These are phyloP conservation scores for Crocallis elinguaria DNA, from an alignment of 2,888 invertebrate species.

Conservation along the genomic window DNA sequence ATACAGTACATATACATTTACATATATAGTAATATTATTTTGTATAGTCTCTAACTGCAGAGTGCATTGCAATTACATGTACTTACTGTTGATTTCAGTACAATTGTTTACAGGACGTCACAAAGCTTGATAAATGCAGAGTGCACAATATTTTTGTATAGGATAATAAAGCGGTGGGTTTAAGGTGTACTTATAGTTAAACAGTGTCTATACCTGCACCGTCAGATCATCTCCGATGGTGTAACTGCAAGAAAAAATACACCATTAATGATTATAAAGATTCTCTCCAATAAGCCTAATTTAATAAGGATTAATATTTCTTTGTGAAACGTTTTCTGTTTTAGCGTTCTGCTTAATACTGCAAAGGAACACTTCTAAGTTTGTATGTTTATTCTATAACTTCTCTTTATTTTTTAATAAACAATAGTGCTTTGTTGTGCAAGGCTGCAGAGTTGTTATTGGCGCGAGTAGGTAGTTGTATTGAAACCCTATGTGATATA, in stretches of 20 bases:
- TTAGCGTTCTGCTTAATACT: too few species aligned
- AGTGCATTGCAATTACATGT: neutral
- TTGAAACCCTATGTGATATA: too few species aligned
- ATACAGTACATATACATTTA: constrained; percentile 9
- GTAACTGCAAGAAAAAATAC: constrained; percentile 65
- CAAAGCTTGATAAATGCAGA: constrained; percentile 19
- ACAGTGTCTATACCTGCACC: constrained; percentile 63
- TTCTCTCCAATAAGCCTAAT: neutral
- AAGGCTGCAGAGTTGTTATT: too few species aligned
- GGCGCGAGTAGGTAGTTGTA: too few species aligned
- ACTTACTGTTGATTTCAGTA: neutral
- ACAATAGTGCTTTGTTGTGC: too few species aligned
- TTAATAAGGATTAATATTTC: too few species aligned
- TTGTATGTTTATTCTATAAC: too few species aligned
- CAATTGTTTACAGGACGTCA: constrained; percentile 5
- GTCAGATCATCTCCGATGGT: constrained; percentile 71
- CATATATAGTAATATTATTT: neutral
- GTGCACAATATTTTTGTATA: constrained; percentile 14
- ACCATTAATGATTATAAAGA: constrained; percentile 16
- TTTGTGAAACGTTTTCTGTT: too few species aligned
- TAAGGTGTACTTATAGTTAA: constrained; percentile 36
- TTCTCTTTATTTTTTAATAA: too few species aligned
- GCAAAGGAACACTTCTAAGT: too few species aligned
- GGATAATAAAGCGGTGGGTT: constrained; percentile 43
- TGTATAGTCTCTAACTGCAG: neutral